phyloP scores from a whole-genome alignment of 2,113 vertebrate species.

The Meles meles region DNA sequence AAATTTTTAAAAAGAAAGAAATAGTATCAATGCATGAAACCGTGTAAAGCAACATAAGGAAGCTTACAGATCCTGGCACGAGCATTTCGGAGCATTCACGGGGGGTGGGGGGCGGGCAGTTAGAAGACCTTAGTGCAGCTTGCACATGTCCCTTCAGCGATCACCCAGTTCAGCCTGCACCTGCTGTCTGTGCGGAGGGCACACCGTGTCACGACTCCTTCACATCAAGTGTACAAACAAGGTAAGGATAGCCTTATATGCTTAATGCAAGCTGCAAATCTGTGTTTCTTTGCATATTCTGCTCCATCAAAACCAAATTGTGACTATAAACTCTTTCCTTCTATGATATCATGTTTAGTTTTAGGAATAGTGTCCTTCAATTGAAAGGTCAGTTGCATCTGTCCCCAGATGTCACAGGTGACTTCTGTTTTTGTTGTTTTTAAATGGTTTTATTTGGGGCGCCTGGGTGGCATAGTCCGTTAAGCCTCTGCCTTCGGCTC shows the following conservation, averaged over 20 bases:
- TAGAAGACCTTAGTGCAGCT: background rate
- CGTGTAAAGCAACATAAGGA: background rate
- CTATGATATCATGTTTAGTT: constrained; percentile 37
- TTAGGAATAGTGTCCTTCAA: constrained; percentile 9
- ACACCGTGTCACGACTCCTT: constrained; percentile 86
- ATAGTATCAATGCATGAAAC: background rate
- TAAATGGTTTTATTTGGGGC: background rate
- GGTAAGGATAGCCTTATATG: constrained; percentile 93
- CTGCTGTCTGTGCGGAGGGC: constrained; percentile 76
- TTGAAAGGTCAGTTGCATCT: constrained; percentile 13
- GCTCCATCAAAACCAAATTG: constrained; percentile 71
- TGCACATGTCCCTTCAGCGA: constrained; percentile 71
- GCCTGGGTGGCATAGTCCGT: too few relatives aligned
- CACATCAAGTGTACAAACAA: constrained; percentile 88
- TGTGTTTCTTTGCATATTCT: constrained; percentile 73
- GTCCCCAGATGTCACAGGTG: background rate
- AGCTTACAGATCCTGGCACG: constrained; percentile 42
- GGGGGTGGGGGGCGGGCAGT: constrained; percentile 25
- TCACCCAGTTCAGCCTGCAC: constrained; percentile 67
- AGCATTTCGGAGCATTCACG: constrained; percentile 31
- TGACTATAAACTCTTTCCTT: constrained; percentile 44
- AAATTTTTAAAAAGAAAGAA: background rate
- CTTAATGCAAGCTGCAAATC: constrained; percentile 84
- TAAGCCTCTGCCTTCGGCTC: too few relatives aligned
- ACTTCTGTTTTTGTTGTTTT: constrained; percentile 46